Percentiles rank a stretch among this genome's conserved stretches.
Evolutionary conservation across 2,888 invertebrate genomes (phyloP).

Genomic region (Drosophila paranaensis): DNA sequence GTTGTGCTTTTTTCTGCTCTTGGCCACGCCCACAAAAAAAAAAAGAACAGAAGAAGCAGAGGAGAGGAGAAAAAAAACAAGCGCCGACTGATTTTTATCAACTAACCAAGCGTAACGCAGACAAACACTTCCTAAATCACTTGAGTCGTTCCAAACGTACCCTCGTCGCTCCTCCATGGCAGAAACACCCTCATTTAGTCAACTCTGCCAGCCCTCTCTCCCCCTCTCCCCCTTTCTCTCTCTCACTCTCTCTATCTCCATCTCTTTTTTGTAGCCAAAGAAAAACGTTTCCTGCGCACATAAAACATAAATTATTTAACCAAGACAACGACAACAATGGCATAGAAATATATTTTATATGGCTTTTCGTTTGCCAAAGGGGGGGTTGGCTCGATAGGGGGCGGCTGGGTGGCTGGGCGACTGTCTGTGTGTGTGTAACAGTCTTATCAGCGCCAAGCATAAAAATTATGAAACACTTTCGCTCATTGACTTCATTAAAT

Average conservation of each 20-base stretch:
- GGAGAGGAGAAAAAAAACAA: constrained; percentile 24
- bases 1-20: neutral
- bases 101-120: constrained; percentile 83
- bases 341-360: constrained; percentile 48
- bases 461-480: constrained; percentile 76
- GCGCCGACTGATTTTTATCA: constrained; percentile 81
- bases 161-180: constrained; percentile 40
- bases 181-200: constrained; percentile 7
- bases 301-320: constrained; percentile 79
- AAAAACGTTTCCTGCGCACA: constrained; percentile 73
- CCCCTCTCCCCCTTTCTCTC: constrained; percentile 27
- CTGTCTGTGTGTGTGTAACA: constrained; percentile 3
- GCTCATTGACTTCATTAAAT: constrained; percentile 67
- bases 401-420: neutral
- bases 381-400: neutral
- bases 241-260: neutral
- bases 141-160: constrained; percentile 61
- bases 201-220: neutral
- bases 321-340: constrained; percentile 41
- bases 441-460: constrained; percentile 68
- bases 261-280: constrained; percentile 20
- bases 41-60: too few species aligned
- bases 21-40: constrained; percentile 42
- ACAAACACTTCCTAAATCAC: constrained; percentile 84
- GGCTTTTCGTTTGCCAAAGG: constrained; percentile 6